These are phyloP conservation scores for Salvelinus namaycush DNA, from an alignment of 2,113 vertebrate genomes.

Conservation along the genomic window DNA sequence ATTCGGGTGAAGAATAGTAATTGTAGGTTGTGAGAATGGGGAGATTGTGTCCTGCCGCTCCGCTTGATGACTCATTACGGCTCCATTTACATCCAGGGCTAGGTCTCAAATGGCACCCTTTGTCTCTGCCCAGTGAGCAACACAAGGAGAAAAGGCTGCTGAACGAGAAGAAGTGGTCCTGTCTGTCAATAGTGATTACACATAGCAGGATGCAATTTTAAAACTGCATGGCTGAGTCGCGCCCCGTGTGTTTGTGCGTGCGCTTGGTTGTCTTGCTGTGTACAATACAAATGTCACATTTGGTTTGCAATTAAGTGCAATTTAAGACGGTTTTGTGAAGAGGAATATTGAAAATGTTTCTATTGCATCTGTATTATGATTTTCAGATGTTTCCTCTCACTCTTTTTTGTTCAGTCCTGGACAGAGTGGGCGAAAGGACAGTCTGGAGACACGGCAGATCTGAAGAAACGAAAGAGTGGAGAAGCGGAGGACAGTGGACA, in stretches of 20 bases:
- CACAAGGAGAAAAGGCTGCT: constrained; percentile 45
- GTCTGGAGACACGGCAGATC: constrained; percentile 61
- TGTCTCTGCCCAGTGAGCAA: constrained; percentile 44
- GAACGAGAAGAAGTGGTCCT: constrained; percentile 31
- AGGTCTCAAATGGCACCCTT: constrained; percentile 18
- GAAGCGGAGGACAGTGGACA: constrained; percentile 45
- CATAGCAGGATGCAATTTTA: constrained; percentile 67
- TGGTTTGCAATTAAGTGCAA: too few relatives aligned
- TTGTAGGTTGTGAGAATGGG: constrained; percentile 10
- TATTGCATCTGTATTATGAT: not conserved
- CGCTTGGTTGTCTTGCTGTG: constrained; percentile 5
- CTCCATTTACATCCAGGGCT: constrained; percentile 50
- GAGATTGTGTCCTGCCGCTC: constrained; percentile 7
- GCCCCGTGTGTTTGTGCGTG: constrained; percentile 27
- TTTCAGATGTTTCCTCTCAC: not conserved
- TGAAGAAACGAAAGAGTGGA: constrained; percentile 82
- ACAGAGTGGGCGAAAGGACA: constrained; percentile 81
- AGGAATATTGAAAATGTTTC: not conserved
- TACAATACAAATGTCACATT: not conserved
- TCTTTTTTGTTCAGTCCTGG: constrained; percentile 75
- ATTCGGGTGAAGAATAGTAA: constrained; percentile 6
- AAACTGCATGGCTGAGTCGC: constrained; percentile 15
- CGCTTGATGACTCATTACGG: constrained; percentile 70
- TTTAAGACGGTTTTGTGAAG: not conserved
- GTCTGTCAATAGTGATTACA: constrained; percentile 69